Evolutionary conservation across 1,140 invertebrate genomes (phyloP).

Genomic region (Aphidius ervi): DNA sequence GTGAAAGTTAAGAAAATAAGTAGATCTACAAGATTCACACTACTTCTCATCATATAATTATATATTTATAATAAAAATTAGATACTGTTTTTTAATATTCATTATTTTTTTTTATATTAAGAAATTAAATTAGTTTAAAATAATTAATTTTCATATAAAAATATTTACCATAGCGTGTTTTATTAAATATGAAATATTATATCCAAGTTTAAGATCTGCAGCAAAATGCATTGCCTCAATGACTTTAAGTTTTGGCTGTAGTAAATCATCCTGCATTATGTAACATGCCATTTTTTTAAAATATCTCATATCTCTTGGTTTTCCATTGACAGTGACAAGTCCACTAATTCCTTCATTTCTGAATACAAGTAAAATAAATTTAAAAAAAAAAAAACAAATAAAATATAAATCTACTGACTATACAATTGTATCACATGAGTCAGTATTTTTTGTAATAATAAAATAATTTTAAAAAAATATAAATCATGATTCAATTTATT

Average conservation of each 20-base stretch:
- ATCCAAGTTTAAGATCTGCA: constrained; percentile 80
- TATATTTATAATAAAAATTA: no score
- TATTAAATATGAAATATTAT: constrained; percentile 46
- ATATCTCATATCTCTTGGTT: constrained; percentile 65
- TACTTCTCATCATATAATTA: no score
- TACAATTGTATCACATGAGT: no score
- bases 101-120: background rate
- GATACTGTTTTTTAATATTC: background rate
- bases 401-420: no score
- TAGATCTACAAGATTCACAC: no score
- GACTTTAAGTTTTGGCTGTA: constrained; percentile 81
- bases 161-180: background rate
- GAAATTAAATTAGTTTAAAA: background rate
- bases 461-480: no score
- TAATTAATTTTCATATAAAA: background rate
- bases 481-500: no score
- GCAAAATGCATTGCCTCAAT: constrained; percentile 81
- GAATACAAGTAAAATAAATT: constrained; percentile 16
- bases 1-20: no score
- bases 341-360: constrained; percentile 60
- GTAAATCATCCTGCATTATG: constrained; percentile 91
- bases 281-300: constrained; percentile 88
- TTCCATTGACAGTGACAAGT: constrained; percentile 69
- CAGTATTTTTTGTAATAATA: no score
- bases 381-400: background rate